phyloP scores from a whole-genome alignment of 2,113 vertebrate genomes.

The Saiga tatarica region DNA sequence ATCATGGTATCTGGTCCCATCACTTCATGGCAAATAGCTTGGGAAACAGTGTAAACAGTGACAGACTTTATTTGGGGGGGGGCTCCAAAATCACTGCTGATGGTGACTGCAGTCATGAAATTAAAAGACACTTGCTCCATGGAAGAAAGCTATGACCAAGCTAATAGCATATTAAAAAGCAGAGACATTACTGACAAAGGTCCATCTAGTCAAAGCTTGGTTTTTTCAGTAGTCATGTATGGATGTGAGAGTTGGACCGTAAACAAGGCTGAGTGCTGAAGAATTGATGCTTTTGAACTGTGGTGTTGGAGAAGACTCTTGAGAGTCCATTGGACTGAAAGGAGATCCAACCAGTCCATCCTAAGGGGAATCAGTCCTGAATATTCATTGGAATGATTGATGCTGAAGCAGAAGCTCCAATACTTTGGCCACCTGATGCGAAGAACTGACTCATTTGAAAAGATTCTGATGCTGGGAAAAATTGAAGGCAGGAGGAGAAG shows the following conservation, averaged over 20 bases:
- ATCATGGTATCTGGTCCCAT: background rate
- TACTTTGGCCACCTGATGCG: background rate
- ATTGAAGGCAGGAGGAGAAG: background rate
- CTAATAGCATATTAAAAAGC: background rate
- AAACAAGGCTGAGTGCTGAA: background rate
- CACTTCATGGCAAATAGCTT: background rate
- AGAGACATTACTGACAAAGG: background rate
- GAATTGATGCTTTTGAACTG: background rate
- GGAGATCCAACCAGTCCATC: background rate
- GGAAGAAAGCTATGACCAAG: background rate
- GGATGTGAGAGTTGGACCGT: background rate
- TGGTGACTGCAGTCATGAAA: background rate
- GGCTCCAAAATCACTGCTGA: background rate
- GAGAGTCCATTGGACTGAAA: background rate
- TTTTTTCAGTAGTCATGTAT: background rate
- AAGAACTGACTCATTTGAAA: background rate
- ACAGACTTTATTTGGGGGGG: background rate
- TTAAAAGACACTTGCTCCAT: background rate
- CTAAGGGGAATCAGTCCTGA: background rate
- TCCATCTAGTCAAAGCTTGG: background rate
- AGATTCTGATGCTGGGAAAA: background rate
- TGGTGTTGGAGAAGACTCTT: background rate
- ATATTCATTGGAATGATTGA: background rate
- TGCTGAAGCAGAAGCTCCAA: background rate
- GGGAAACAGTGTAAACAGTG: background rate